These are phyloP conservation scores for Drosophila biarmipes DNA, from an alignment of 1,140 invertebrate genomes.

Conservation along the genomic window DNA sequence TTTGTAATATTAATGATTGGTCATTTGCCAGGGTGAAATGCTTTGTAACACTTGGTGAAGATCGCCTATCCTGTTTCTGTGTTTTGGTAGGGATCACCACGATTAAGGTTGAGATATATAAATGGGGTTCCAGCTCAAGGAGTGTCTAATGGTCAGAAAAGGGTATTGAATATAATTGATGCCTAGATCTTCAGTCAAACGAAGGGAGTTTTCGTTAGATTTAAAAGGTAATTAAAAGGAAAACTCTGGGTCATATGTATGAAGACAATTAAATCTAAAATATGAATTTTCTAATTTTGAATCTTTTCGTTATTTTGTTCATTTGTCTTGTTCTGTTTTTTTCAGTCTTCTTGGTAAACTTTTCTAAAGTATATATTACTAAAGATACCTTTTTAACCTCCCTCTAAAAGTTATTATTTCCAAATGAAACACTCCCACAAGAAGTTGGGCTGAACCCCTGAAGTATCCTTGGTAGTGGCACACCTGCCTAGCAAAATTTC, in stretches of 20 bases:
- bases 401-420: background rate
- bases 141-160: background rate
- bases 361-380: background rate
- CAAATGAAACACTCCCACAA: conserved; percentile 14
- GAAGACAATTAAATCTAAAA: background rate
- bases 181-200: background rate
- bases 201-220: background rate
- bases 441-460: conserved; percentile 1
- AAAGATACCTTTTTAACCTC: background rate
- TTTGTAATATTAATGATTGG: conserved; percentile 72
- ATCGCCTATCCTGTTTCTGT: conserved; percentile 16
- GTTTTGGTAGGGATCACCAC: conserved; percentile 44
- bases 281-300: too few species aligned
- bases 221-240: conserved; percentile 4
- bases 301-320: background rate
- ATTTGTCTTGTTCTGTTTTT: background rate
- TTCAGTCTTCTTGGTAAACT: background rate
- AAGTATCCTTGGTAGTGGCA: conserved; percentile 56
- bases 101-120: conserved; percentile 27
- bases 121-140: conserved; percentile 15
- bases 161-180: conserved; percentile 14
- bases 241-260: too few species aligned
- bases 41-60: conserved; percentile 22
- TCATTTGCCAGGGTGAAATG: conserved; percentile 61
- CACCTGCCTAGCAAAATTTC: conserved; percentile 65